A percentile compares a stretch with the other conserved stretches of the same genome.
phyloP scores from a whole-genome alignment of 2,113 vertebrate species.

The Progne subis region DNA sequence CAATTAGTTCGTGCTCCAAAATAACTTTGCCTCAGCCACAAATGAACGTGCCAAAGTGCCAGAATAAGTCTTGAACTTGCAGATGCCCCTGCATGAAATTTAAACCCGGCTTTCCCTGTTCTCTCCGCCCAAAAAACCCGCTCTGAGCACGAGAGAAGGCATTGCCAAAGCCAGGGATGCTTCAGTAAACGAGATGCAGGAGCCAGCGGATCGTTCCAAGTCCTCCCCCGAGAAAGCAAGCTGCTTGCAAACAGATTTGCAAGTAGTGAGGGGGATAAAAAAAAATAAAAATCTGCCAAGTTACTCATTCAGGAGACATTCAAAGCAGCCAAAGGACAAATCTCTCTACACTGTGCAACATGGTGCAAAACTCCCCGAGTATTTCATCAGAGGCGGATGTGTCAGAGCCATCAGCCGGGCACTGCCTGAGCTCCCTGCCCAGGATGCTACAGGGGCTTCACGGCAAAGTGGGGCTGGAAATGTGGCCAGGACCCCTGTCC shows the following conservation, averaged over 20 bases:
- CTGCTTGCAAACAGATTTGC: slow-evolving; percentile 69
- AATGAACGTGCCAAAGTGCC: rapidly evolving
- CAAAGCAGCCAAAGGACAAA: background rate
- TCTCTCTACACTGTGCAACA: background rate
- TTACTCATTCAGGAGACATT: slow-evolving; percentile 37
- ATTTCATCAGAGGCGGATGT: background rate
- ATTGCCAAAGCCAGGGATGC: slow-evolving; percentile 26
- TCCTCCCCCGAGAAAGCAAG: slow-evolving; percentile 45
- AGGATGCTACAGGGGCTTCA: rapidly evolving
- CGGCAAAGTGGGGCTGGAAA: background rate
- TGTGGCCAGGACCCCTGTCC: rapidly evolving
- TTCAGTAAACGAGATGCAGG: background rate
- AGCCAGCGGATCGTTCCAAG: slow-evolving; percentile 51
- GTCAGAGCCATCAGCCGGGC: background rate
- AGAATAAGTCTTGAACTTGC: background rate
- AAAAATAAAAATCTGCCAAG: slow-evolving; percentile 12
- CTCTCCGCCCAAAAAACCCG: background rate
- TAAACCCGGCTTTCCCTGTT: background rate
- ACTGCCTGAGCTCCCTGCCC: background rate
- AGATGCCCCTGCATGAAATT: background rate
- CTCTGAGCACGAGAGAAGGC: background rate
- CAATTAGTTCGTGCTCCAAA: background rate
- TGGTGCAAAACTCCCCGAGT: background rate
- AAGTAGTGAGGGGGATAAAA: background rate
- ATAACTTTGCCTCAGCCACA: background rate